Percentiles rank a stretch among this genome's conserved stretches.
phyloP scores from a whole-genome alignment of 2,888 invertebrate species.

The Cantharis nigra region DNA sequence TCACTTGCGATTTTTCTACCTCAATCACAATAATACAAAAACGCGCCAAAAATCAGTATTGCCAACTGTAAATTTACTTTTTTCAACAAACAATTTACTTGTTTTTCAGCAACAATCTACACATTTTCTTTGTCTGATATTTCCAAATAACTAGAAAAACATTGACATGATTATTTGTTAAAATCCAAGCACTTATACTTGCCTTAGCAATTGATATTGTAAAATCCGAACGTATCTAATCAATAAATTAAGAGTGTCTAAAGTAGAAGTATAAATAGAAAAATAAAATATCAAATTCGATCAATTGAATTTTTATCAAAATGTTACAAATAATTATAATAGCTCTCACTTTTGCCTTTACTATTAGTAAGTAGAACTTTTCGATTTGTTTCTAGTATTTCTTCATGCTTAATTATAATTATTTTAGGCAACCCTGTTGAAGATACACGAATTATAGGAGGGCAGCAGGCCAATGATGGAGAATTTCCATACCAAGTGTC shows the following conservation, averaged over 20 bases:
- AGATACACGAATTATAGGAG: background rate
- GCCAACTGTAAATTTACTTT: no score
- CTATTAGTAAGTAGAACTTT: background rate
- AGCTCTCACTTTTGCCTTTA: background rate
- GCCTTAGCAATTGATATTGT: background rate
- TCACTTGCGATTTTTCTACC: no score
- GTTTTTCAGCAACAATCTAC: no score
- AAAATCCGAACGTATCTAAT: background rate
- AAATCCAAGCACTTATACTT: background rate
- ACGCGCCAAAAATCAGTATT: no score
- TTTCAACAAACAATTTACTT: no score
- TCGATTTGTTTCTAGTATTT: background rate
- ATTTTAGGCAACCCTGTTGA: background rate
- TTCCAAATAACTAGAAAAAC: no score
- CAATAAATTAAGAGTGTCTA: background rate
- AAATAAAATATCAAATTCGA: background rate
- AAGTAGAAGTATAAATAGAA: background rate
- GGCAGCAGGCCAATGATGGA: background rate
- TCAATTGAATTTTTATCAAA: background rate
- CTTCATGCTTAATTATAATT: background rate
- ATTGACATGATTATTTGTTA: background rate
- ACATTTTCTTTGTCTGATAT: no score
- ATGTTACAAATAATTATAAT: background rate
- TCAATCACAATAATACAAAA: no score
- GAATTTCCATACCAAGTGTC: slow-evolving; percentile 1